A percentile compares a stretch with the other conserved stretches of the same genome.
These are phyloP conservation scores for Coleophora flavipennella DNA, from an alignment of 2,888 invertebrate species.

Conservation along the genomic window DNA sequence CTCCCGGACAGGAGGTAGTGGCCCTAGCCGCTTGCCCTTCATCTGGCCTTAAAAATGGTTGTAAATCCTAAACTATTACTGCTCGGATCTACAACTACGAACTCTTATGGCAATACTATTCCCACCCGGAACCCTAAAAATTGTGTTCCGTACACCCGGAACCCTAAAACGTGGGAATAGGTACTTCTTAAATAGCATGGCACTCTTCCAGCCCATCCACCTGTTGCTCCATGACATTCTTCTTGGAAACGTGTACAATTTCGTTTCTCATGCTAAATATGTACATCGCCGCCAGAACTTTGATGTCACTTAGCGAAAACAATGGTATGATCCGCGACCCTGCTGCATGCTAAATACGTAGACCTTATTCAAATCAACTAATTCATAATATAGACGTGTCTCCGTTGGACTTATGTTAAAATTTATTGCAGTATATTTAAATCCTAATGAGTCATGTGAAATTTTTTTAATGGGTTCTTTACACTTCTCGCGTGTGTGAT, in stretches of 20 bases:
- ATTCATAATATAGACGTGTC: slow-evolving; percentile 62
- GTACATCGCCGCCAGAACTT: slow-evolving; percentile 57
- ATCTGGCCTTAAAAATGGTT: no score
- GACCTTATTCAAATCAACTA: slow-evolving; percentile 67
- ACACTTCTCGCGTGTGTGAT: no score
- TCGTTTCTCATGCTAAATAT: slow-evolving; percentile 60
- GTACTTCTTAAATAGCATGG: neutral
- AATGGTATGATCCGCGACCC: slow-evolving; percentile 58
- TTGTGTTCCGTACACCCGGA: no score
- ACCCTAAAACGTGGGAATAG: no score
- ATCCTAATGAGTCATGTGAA: slow-evolving; percentile 58
- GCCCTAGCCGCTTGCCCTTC: no score
- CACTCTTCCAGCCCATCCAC: slow-evolving; percentile 7
- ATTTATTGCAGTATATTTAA: slow-evolving; percentile 66
- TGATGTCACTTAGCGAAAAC: slow-evolving; percentile 72
- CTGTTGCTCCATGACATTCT: slow-evolving; percentile 16
- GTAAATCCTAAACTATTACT: no score
- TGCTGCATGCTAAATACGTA: slow-evolving; percentile 54
- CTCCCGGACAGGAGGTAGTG: no score
- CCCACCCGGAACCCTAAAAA: no score
- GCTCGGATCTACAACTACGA: no score
- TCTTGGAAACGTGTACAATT: slow-evolving; percentile 50
- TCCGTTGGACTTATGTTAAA: slow-evolving; percentile 53
- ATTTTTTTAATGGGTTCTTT: slow-evolving; percentile 45
- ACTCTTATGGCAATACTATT: no score